phyloP scores from a whole-genome alignment of 1,140 invertebrate genomes.

The Hylyphantes graminicola region DNA sequence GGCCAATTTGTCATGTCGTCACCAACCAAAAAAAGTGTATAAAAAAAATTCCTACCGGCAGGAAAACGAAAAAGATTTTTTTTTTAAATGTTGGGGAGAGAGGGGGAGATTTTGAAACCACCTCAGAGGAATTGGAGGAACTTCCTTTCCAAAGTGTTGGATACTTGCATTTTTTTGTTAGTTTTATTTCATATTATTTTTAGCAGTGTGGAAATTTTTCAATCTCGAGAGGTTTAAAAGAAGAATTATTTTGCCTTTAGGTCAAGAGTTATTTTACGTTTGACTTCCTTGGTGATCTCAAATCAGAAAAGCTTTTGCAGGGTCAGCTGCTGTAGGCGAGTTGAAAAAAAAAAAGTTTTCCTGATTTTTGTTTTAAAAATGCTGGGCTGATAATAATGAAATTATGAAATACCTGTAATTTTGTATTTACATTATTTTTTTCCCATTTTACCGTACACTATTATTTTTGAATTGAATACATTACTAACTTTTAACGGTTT shows the following conservation, averaged over 20 bases:
- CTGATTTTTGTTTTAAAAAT: too few relatives aligned
- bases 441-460: too few relatives aligned
- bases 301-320: neutral
- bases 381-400: too few relatives aligned
- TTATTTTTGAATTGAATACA: too few relatives aligned
- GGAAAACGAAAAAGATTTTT: neutral
- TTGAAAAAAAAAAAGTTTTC: too few relatives aligned
- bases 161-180: neutral
- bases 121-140: conserved; percentile 33
- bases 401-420: too few relatives aligned
- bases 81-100: neutral
- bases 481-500: too few relatives aligned
- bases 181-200: neutral
- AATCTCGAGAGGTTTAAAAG: conserved; percentile 47
- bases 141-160: conserved; percentile 29
- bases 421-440: too few relatives aligned
- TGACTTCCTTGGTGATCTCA: neutral
- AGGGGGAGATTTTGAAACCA: neutral
- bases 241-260: conserved; percentile 43
- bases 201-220: conserved; percentile 35
- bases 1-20: conserved; percentile 34
- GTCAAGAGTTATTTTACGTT: conserved; percentile 45
- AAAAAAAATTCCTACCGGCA: neutral
- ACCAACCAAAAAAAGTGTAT: neutral
- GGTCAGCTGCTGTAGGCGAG: too few relatives aligned